phyloP scores from a whole-genome alignment of 1,140 invertebrate genomes.

The Saxidomus purpurata region DNA sequence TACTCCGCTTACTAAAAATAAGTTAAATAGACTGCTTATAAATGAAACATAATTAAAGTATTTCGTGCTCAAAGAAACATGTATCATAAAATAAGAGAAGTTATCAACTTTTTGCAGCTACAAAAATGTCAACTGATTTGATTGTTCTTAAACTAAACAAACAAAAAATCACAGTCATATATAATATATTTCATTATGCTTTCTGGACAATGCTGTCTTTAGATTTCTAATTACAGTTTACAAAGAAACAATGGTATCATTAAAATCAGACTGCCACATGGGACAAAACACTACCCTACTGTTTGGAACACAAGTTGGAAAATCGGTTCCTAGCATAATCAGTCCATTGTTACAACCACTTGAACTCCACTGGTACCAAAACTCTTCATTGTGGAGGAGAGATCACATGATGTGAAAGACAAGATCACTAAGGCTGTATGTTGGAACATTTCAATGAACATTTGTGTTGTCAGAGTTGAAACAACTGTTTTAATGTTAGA shows the following conservation, averaged over 20 bases:
- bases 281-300: conserved; percentile 9
- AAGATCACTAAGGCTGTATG: conserved; percentile 3
- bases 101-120: too few species aligned
- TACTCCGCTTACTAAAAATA: too few species aligned
- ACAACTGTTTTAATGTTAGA: conserved; percentile 52
- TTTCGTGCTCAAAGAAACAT: too few species aligned
- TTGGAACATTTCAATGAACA: conserved; percentile 30
- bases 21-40: too few species aligned
- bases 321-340: not conserved
- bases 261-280: not conserved
- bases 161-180: too few species aligned
- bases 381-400: conserved; percentile 35
- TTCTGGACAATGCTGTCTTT: conserved; percentile 12
- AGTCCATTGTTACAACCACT: conserved; percentile 18
- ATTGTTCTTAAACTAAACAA: too few species aligned
- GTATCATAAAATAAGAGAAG: too few species aligned
- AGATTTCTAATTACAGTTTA: not conserved
- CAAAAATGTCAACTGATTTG: too few species aligned
- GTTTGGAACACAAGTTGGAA: not conserved
- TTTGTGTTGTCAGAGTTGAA: conserved; percentile 4
- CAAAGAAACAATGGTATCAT: conserved; percentile 26
- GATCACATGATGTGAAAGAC: conserved; percentile 38
- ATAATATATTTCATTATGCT: too few species aligned
- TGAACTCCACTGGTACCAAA: not conserved
- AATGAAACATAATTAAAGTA: too few species aligned